Evolutionary conservation across 2,797 vertebrate species (phyloP), one percentile per base, ranked within the genome.

Genomic region (Notolepis coatsorum): DNA sequence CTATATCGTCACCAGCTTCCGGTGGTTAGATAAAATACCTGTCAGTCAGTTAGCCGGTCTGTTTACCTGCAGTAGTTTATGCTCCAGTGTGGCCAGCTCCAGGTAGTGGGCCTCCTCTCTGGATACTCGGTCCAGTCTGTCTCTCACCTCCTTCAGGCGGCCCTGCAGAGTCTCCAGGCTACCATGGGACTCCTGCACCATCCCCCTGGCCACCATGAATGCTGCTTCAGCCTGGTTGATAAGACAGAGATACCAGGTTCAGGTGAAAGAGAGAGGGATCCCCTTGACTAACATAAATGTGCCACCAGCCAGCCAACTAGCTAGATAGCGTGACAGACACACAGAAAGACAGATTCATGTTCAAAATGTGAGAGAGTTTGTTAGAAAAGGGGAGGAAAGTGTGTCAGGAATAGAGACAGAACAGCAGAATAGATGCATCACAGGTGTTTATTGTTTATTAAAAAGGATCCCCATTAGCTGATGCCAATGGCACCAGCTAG

Each of bases 131-230:
- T 99, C 98, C 81, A 99, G 90, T n/a, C 96, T 92, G 84, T 96
- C 96, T 53, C 96, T 84, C 73, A 97, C 88, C 77, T 99, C 97
- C 82, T 98, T 99, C 85, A 99, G 91, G 58, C 93, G 91, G 3
- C 75, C 62, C 84, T 95, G 96, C 13, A 96, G 94, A 35, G 83
- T 79, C 79, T 98, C 97, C 79, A 98, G 85, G 18, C 90, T 94
- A 15, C 61, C 73, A 9, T 93, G 96, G 37, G 96, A 92, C 80
- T 98, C 95, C 1, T 93, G 91, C 8, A 99, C 97, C 47, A 96
- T 93, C n/a, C 96, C 96, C 50, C 98, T 95, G 68, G 97, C 92
- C 65, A 98, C 84, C 97, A 99, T 96, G 88, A 99, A 99, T 2
- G 91, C 88, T 42, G 95, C 92, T 81, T 99, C 97, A 20, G 95